phyloP scores from a whole-genome alignment of 2,113 vertebrate genomes.

The Istiophorus platypterus region DNA sequence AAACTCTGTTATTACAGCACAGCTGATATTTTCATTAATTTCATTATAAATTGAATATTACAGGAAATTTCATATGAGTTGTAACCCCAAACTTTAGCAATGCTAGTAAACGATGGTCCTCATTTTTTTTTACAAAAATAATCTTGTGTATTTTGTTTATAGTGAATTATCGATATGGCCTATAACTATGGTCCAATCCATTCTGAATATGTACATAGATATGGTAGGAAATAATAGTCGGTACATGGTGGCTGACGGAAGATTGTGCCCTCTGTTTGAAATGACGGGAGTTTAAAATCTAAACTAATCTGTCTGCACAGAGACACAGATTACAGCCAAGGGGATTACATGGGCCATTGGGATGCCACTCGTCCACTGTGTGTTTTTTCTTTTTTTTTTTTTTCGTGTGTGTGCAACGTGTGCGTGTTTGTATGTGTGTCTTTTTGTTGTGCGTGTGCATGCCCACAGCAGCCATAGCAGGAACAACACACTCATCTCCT shows the following conservation, averaged over 20 bases:
- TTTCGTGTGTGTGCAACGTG: slow-evolving; percentile 26
- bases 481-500: slow-evolving; percentile 30
- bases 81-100: background rate
- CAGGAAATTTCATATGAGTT: background rate
- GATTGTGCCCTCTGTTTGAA: slow-evolving; percentile 53
- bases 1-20: background rate
- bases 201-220: background rate
- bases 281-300: slow-evolving; percentile 68
- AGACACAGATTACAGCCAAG: slow-evolving; percentile 78
- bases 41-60: background rate
- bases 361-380: slow-evolving; percentile 52
- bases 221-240: slow-evolving; percentile 6
- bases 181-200: background rate
- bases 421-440: background rate
- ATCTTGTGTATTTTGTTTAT: background rate
- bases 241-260: slow-evolving; percentile 20
- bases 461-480: slow-evolving; percentile 20
- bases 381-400: too few relatives aligned
- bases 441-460: slow-evolving; percentile 19
- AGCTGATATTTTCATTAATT: background rate
- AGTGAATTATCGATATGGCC: background rate
- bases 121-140: background rate
- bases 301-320: slow-evolving; percentile 76
- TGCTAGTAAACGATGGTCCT: background rate
- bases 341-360: slow-evolving; percentile 75